Conservation (phyloP, 2,113 vertebrate species). For the Piprites chloris region DNA sequence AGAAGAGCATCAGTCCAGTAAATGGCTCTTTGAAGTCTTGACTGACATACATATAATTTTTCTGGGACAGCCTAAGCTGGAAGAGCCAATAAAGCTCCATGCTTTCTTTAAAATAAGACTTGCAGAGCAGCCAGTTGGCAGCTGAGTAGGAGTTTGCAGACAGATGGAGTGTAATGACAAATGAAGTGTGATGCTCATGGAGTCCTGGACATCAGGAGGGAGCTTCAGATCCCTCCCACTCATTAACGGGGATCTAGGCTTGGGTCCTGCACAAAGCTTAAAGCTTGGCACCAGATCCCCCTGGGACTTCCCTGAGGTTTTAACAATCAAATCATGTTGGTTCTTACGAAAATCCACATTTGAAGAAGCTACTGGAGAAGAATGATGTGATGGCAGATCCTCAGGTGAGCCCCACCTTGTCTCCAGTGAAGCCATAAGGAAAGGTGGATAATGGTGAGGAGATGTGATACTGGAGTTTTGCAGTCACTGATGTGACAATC, state of each 20-base stretch:
- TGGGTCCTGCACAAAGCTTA: not conserved
- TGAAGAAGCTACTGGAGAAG: not conserved
- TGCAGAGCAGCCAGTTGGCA: constrained; percentile 34
- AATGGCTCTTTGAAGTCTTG: not conserved
- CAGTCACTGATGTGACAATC: not conserved
- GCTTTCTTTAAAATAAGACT: not conserved
- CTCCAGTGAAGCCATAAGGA: not conserved
- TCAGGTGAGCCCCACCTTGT: not conserved
- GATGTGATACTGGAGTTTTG: not conserved
- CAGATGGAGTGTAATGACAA: constrained; percentile 42
- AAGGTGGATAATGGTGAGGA: not conserved
- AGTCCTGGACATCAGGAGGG: not conserved
- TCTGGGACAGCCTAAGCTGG: not conserved
- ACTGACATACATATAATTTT: not conserved
- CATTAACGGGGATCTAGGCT: not conserved
- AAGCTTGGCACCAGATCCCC: not conserved
- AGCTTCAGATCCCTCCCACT: not conserved
- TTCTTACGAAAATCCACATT: not conserved
- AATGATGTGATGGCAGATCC: not conserved
- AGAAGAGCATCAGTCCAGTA: not conserved
- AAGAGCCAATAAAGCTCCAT: not conserved
- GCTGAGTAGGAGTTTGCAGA: constrained; percentile 45
- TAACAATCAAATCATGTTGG: not conserved
- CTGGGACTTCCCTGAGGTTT: not conserved
- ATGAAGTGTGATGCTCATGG: not conserved